Percentiles rank a stretch among this genome's conserved stretches.
phyloP scores from a whole-genome alignment of 2,797 vertebrate species.

The Melanotaenia parkinsoni region DNA sequence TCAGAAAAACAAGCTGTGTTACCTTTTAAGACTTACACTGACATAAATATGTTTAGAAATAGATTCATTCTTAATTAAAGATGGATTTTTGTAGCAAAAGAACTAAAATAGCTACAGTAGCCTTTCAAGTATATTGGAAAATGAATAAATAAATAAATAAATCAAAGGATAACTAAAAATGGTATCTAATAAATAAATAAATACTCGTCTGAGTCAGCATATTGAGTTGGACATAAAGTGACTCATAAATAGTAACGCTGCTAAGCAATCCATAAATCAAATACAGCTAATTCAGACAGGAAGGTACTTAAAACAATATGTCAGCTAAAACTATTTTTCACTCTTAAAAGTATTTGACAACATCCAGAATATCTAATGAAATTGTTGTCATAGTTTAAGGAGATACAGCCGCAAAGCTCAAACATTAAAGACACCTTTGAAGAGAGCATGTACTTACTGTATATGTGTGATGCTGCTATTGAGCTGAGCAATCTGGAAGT shows the following conservation, averaged over 20 bases:
- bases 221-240: slow-evolving; percentile 14
- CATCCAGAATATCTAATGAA: not conserved
- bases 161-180: not conserved
- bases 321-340: not conserved
- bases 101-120: not conserved
- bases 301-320: not conserved
- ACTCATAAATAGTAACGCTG: not conserved
- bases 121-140: not conserved
- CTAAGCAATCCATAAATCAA: slow-evolving; percentile 1
- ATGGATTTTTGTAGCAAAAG: not conserved
- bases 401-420: not conserved
- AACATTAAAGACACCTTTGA: slow-evolving; percentile 12
- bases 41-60: not conserved
- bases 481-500: slow-evolving; percentile 46
- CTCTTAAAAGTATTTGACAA: not conserved
- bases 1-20: not conserved
- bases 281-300: not conserved
- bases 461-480: slow-evolving; percentile 38
- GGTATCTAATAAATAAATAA: not conserved
- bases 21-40: not conserved
- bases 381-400: not conserved
- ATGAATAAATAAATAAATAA: not conserved
- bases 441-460: slow-evolving; percentile 63
- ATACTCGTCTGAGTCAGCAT: slow-evolving; percentile 15
- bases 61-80: not conserved